Evolutionary conservation across 1,140 invertebrate genomes (phyloP), one percentile per base, ranked within the genome.

Genomic region (Drosophila lini): DNA sequence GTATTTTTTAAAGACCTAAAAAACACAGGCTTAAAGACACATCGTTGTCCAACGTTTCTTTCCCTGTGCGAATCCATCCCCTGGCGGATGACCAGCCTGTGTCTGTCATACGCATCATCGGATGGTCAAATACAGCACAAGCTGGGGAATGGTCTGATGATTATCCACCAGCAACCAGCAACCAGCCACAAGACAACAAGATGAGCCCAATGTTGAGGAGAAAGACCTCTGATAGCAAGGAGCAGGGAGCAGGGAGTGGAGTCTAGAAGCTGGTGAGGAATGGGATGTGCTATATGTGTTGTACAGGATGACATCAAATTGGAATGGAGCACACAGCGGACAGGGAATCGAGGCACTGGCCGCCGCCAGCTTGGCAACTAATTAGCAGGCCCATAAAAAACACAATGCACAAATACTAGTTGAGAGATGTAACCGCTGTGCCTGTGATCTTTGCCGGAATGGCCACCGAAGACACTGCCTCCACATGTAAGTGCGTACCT

Each of bases 381-480:
- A 84, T 84, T 84, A 84, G 81, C 81, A 85, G 81, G 31, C 15
- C 59, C 67, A 85, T 84, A 80, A 84, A 84, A 80, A 85, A 80
- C 44, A 56, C 57, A 73, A 65, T 65, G 57, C 56, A 41, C 69
- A 79, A 76, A 83, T 63, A 68, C 59, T 71, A 56, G 71, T 62
- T 63, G 44, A 19, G 60, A 71, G 5, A 11, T 56, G 38, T 34
- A 52, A 40, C 9, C 25, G 52, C 25, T 56, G 38, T n/a, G 65
- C 44, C 62, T 68, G 61, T 84, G 81, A 83, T 83, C 71, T 84
- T 81, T 47, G 45, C 31, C 77, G 77, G 76, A 22, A 28, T 28
- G 25, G 13, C 57, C 60, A 65, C 41, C 25, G 41, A 22, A 45
- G 42, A 31, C 9, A 62, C 22, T 8, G 3, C 50, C 36, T 53